phyloP scores from a whole-genome alignment of 2,797 vertebrate genomes.

The Pangasius mekongensis region DNA sequence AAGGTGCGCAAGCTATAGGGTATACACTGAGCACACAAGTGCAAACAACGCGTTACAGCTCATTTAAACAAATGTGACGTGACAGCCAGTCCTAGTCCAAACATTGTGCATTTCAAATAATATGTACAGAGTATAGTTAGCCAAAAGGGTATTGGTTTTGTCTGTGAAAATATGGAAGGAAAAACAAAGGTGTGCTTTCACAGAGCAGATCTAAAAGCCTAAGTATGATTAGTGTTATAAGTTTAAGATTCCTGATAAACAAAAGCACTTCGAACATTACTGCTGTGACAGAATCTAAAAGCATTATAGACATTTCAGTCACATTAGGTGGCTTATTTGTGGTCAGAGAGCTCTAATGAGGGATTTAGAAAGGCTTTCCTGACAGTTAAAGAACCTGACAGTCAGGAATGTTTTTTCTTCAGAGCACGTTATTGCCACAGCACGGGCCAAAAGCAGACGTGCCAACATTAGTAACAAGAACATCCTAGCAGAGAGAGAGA shows the following conservation, averaged over 20 bases:
- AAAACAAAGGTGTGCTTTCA: neutral
- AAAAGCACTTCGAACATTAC: neutral
- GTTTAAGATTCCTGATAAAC: neutral
- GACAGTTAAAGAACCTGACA: slow-evolving; percentile 31
- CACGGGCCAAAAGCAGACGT: neutral
- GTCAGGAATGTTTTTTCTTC: slow-evolving; percentile 31
- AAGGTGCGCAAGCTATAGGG: neutral
- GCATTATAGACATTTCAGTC: neutral
- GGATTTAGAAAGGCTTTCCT: slow-evolving; percentile 9
- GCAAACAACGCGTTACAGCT: neutral
- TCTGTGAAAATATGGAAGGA: neutral
- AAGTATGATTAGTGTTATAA: neutral
- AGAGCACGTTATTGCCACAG: slow-evolving; percentile 23
- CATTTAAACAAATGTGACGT: neutral
- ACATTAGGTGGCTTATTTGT: neutral
- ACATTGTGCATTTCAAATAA: neutral
- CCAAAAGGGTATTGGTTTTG: neutral
- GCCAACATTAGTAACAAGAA: slow-evolving; percentile 15
- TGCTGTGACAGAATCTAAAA: neutral
- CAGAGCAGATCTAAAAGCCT: neutral
- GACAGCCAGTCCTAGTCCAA: neutral
- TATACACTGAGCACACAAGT: neutral
- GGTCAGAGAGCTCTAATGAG: neutral
- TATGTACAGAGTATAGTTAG: neutral
- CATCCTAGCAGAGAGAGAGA: neutral